Evolutionary conservation across 2,797 vertebrate genomes (phyloP), one percentile per base, ranked within the genome.

Genomic region (Acrossocheilus fasciatus): DNA sequence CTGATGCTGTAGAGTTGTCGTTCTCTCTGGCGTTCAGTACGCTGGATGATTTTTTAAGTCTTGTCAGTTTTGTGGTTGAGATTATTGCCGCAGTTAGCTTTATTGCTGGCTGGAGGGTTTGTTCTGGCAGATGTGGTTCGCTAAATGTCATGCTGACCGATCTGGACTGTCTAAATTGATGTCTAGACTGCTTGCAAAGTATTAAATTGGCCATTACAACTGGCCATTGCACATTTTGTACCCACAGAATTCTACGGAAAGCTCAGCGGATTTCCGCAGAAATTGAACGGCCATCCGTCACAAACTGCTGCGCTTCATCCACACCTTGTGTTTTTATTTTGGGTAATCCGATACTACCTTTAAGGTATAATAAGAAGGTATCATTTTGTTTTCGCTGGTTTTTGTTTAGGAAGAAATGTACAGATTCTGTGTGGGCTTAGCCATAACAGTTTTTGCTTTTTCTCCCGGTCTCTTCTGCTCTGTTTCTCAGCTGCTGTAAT

Each of bases 1-100:
- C 64, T 85, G 41, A 59, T 36, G 45, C 68, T 82, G 41, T 50
- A 30, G 72, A 34, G 83, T 45, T 85, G 62, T 57, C 5, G 45
- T 66, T 86, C 73, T 73, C 69, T 81, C 41, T 43, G 81, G 66
- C 34, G 66, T 36, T 79, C 79, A 69, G 64, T 36, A 78, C 18
- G 26, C 34, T 57, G 45, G 47, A 73, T 9, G 23, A 52, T 85
- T 79, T 84, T 87, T 86, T 30, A 86, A 80, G 68, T 59, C 26
- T 89, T 82, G 79, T 86, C 82, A 78, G 69, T 87, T 87, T 68
- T 77, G 84, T 82, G 54, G 73, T 84, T 68, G 66, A 79, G 83
- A 87, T 84, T 78, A 82, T 85, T 76, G 45, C 23, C n/a, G 39
- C 59, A 77, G 78, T 85, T 73, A 59, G 52, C 23, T 70, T 64